A percentile compares a stretch with the other conserved stretches of the same genome.
Evolutionary conservation across 1,140 invertebrate species (phyloP).

Genomic region (Trichogramma pretiosum): DNA sequence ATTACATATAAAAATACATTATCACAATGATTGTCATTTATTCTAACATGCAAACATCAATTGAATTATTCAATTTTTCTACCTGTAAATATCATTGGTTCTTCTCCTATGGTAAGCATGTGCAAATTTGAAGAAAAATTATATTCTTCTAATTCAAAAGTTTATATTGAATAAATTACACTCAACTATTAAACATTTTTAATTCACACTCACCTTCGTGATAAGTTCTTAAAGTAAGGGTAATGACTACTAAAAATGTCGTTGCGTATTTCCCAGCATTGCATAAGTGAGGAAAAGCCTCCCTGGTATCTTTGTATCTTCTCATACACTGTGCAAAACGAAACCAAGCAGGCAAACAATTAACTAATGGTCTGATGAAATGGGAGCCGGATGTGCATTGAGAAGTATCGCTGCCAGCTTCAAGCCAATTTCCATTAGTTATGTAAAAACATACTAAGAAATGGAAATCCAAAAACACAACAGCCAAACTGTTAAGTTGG

Average conservation of each 20-base stretch:
- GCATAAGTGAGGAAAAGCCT: conserved; percentile 89
- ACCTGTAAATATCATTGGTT: too few species aligned
- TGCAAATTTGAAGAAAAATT: too few species aligned
- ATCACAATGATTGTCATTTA: too few species aligned
- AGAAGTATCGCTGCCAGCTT: conserved; percentile 50
- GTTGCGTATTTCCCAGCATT: conserved; percentile 99
- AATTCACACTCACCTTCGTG: conserved; percentile 61
- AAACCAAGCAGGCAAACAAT: conserved; percentile 91
- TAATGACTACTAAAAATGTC: conserved; percentile 89
- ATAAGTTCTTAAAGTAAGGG: conserved; percentile 65
- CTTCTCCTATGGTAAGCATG: too few species aligned
- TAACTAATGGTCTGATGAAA: conserved; percentile 68
- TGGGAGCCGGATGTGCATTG: conserved; percentile 57
- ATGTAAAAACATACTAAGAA: conserved; percentile 81
- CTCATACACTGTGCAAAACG: conserved; percentile 95
- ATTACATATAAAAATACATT: too few species aligned
- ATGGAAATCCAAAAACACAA: conserved; percentile 87
- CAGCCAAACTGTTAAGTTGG: conserved; percentile 90
- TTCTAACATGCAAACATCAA: too few species aligned
- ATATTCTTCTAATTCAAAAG: too few species aligned
- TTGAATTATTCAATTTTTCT: too few species aligned
- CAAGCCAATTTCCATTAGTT: conserved; percentile 63
- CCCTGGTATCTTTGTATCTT: conserved; percentile 80
- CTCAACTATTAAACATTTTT: too few species aligned
- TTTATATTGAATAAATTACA: too few species aligned